Base-by-base conservation (phyloP, 2,888 invertebrate genomes). In the Napeogenes inachia region DNA sequence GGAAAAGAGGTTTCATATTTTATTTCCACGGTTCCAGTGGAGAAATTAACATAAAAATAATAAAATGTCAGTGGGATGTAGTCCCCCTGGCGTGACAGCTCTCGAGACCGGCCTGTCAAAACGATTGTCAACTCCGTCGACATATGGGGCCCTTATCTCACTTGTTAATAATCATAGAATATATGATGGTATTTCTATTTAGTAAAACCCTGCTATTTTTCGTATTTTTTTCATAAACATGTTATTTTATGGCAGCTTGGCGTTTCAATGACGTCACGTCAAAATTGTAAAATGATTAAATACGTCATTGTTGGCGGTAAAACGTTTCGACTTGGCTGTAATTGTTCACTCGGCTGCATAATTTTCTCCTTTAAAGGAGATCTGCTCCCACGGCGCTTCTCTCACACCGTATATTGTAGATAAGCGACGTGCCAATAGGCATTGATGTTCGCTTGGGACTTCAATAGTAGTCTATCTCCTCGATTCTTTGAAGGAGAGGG, bases 391-490 rank as follows among this genome's bases (percentile, higher is more conserved):
- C 71, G 71, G 67, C 73, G 71, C 70, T 72, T 68, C 73, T 78
- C 79, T 81, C 78, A 73, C 76, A 71, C 78, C 78, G 80, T 80
- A 80, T 79, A 81, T 79, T 82, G 82, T 75, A 82, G 87, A 87
- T 88, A 88, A 88, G 81, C 85, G 87, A 86, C 86, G 82, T 82
- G 80, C 85, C 87, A 88, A 87, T 87, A 87, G 85, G 87, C 85
- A 87, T 87, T 89, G 85, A 88, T 84, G 86, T 81, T 87, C 88
- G 80, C 84, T 75, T 77, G 86, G 84, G 85, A 87, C 80, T 85
- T 87, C 84, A 84, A 89, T 87, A 80, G 82, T 79, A 82, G 82
- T 80, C 83, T 86, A 78, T 81, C 81, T 80, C 73, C 79, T 81
- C 78, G 75, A 84, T 85, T 85, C 85, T 85, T 83, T 80, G 83